These are phyloP conservation scores for Gobio gobio DNA, from an alignment of 2,113 vertebrate genomes.

Conservation along the genomic window DNA sequence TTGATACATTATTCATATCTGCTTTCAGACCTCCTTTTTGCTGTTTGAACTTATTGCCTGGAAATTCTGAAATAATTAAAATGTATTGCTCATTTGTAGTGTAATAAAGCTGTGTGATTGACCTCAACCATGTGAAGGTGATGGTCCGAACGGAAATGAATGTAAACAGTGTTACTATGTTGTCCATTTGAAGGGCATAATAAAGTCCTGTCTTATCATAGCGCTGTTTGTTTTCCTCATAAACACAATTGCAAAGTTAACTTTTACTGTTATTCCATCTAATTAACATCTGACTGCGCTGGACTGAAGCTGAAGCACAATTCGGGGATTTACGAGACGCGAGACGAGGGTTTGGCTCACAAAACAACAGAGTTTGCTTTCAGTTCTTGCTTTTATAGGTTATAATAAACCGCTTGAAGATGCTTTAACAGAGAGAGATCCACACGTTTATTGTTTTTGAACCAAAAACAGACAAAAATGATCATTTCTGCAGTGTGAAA, in stretches of 20 bases:
- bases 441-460: not conserved
- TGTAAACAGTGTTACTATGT: constrained; percentile 48
- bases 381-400: not conserved
- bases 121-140: constrained; percentile 39
- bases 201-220: constrained; percentile 54
- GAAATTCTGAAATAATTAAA: constrained; percentile 38
- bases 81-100: constrained; percentile 34
- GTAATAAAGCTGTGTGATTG: constrained; percentile 46
- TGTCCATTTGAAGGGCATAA: constrained; percentile 55
- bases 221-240: constrained; percentile 53
- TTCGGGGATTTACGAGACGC: not conserved
- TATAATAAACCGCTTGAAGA: not conserved
- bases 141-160: constrained; percentile 51
- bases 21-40: not conserved
- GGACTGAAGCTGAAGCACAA: not conserved
- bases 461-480: not conserved
- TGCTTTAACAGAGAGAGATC: not conserved
- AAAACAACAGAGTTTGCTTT: constrained; percentile 1
- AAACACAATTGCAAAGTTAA: constrained; percentile 45
- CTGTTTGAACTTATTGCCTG: constrained; percentile 22
- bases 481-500: not conserved
- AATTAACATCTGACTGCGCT: constrained; percentile 45
- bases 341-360: not conserved
- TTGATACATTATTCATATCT: not conserved
- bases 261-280: constrained; percentile 51